Percentiles rank a stretch among this genome's conserved stretches.
These are phyloP conservation scores for Parapristionchus giblindavisi DNA, from an alignment of 2,888 invertebrate genomes.

Conservation along the genomic window DNA sequence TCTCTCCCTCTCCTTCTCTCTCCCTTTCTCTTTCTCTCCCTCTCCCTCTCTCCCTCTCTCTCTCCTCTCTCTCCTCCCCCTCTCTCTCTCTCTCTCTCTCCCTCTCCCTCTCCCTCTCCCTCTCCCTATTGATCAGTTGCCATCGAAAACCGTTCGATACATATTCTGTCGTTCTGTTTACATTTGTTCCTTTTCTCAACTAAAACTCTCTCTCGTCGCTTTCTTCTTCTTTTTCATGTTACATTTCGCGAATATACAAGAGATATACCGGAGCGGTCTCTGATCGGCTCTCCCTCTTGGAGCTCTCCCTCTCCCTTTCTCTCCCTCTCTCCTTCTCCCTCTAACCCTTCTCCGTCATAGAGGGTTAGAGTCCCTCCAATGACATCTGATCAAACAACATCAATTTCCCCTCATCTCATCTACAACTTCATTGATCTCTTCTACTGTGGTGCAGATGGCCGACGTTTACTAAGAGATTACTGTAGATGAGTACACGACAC, in stretches of 20 bases:
- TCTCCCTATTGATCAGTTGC: no score
- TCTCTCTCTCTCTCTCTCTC: background rate
- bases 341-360: background rate
- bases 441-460: constrained; percentile 7
- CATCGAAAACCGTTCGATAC: no score
- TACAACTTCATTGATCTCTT: background rate
- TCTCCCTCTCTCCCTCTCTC: constrained; percentile 12
- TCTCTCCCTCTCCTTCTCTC: background rate
- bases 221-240: no score
- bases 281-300: background rate
- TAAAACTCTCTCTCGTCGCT: no score
- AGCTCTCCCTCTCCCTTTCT: background rate
- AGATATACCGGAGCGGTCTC: no score
- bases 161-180: no score
- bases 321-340: background rate
- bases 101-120: background rate
- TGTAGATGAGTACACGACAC: background rate
- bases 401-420: constrained; percentile 6
- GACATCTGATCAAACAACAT: constrained; percentile 33
- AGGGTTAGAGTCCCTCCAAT: no score
- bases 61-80: background rate
- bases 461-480: constrained; percentile 7
- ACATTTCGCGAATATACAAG: no score
- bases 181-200: no score
- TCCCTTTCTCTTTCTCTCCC: constrained; percentile 3